Percentiles rank a stretch among this genome's conserved stretches.
Evolutionary conservation across 1,140 invertebrate genomes (phyloP).

Genomic region (Anastrepha obliqua): DNA sequence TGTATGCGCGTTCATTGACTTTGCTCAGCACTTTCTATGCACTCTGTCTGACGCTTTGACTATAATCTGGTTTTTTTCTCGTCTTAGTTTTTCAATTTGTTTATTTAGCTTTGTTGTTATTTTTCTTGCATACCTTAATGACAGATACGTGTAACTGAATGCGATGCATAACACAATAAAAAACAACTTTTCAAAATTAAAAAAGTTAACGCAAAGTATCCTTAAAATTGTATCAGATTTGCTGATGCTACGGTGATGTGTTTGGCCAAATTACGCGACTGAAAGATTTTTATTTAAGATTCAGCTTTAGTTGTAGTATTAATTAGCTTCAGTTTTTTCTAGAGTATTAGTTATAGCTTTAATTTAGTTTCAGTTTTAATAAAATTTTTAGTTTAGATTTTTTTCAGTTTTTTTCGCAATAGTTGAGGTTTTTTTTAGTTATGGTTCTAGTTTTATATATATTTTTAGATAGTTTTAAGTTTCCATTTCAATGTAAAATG

Average conservation of each 20-base stretch:
- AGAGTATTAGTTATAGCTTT: too few relatives aligned
- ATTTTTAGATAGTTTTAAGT: too few relatives aligned
- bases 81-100: not conserved
- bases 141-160: not conserved
- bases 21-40: not conserved
- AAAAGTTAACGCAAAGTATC: not conserved
- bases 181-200: not conserved
- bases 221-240: not conserved
- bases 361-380: too few relatives aligned
- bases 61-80: not conserved
- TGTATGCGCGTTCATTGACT: conserved; percentile 22
- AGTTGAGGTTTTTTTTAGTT: too few relatives aligned
- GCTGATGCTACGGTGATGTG: not conserved
- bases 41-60: not conserved
- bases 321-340: too few relatives aligned
- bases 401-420: too few relatives aligned
- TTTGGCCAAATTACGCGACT: too few relatives aligned
- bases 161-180: not conserved
- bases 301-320: too few relatives aligned
- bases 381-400: too few relatives aligned
- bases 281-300: too few relatives aligned
- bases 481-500: too few relatives aligned
- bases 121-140: not conserved
- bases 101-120: not conserved
- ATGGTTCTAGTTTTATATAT: too few relatives aligned